phyloP scores from a whole-genome alignment of 2,797 vertebrate genomes.

The Argya squamiceps region DNA sequence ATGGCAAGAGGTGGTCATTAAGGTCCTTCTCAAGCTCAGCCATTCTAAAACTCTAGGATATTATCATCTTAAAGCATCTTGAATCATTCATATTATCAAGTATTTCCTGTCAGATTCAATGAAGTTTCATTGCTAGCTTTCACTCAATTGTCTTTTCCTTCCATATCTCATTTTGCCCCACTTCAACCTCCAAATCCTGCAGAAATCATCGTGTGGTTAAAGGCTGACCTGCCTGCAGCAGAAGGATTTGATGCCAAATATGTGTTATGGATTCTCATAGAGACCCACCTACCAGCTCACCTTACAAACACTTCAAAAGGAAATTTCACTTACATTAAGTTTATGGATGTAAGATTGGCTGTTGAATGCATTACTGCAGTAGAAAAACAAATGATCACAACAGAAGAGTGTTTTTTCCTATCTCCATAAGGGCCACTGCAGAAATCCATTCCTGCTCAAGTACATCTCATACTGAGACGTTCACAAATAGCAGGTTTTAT shows the following conservation, averaged over 20 bases:
- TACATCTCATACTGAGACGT: background rate
- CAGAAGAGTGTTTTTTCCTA: background rate
- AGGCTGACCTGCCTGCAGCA: background rate
- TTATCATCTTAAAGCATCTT: background rate
- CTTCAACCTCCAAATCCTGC: background rate
- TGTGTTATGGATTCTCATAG: background rate
- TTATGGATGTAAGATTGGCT: background rate
- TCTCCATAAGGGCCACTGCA: background rate
- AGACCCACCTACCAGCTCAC: background rate
- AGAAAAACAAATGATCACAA: background rate
- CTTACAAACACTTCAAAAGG: background rate
- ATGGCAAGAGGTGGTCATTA: background rate
- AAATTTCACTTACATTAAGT: background rate
- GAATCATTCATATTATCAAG: background rate
- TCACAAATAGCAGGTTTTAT: slow-evolving; percentile 27
- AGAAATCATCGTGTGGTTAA: background rate
- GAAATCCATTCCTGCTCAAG: background rate
- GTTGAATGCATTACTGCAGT: background rate
- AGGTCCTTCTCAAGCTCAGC: background rate
- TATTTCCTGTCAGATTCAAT: background rate
- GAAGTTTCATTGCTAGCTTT: background rate
- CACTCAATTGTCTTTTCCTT: background rate
- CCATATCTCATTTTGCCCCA: background rate
- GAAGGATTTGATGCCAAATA: background rate
- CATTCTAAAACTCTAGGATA: background rate